Percentiles rank a stretch among this genome's conserved stretches.
phyloP scores from a whole-genome alignment of 2,888 invertebrate genomes.

The Athrips mouffetella region DNA sequence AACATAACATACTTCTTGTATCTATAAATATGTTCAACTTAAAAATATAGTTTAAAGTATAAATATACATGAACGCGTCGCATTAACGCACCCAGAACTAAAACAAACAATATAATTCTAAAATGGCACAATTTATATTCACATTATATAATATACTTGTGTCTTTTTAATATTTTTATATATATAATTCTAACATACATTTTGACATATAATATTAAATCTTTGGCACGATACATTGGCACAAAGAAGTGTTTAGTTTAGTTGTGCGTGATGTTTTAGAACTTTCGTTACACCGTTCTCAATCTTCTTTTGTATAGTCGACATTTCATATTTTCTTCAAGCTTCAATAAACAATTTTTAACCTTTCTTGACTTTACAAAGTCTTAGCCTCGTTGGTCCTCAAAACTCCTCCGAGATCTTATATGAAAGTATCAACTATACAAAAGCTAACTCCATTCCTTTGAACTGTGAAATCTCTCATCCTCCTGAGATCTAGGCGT shows the following conservation, averaged over 20 bases:
- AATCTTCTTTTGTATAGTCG: conserved; percentile 2
- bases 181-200: conserved; percentile 26
- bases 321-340: background rate
- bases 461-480: conserved; percentile 14
- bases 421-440: conserved; percentile 1
- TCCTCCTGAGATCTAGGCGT: conserved; percentile 32
- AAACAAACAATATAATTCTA: conserved; percentile 42
- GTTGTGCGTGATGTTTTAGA: conserved; percentile 44
- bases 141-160: conserved; percentile 23
- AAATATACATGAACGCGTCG: conserved; percentile 74
- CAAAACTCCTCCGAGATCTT: too few species aligned
- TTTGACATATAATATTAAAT: conserved; percentile 19
- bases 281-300: conserved; percentile 26
- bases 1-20: background rate
- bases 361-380: background rate
- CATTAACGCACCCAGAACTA: conserved; percentile 53
- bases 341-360: background rate
- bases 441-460: background rate
- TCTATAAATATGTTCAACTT: conserved; percentile 21
- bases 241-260: conserved; percentile 26
- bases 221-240: conserved; percentile 24
- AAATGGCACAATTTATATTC: conserved; percentile 22
- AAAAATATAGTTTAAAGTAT: conserved; percentile 55
- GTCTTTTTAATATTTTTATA: conserved; percentile 14
- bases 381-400: background rate